A percentile compares a stretch with the other conserved stretches of the same genome.
These are phyloP conservation scores for Dicyrtomina minuta DNA, from an alignment of 2,888 invertebrate genomes.

Conservation along the genomic window DNA sequence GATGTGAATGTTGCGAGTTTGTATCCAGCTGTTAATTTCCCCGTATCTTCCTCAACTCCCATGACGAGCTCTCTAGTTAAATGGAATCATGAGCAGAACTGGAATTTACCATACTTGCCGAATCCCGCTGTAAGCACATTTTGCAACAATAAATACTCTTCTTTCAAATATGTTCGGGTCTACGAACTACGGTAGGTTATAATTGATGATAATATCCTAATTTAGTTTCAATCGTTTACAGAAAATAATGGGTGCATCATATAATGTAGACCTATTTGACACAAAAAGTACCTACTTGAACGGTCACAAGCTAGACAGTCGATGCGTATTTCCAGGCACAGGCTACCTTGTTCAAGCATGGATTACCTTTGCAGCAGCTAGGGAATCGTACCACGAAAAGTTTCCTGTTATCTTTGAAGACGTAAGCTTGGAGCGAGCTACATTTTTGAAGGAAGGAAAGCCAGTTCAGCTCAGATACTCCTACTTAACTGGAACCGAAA, in stretches of 20 bases:
- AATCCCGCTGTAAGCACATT: slow-evolving; percentile 68
- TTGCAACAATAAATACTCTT: too few species aligned
- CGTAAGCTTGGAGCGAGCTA: slow-evolving; percentile 86
- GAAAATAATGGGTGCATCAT: not conserved
- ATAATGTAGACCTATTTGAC: slow-evolving; percentile 8
- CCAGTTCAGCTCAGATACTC: slow-evolving; percentile 72
- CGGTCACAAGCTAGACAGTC: slow-evolving; percentile 63
- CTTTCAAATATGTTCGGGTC: too few species aligned
- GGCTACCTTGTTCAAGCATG: slow-evolving; percentile 78
- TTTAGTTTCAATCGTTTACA: not conserved
- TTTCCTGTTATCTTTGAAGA: slow-evolving; percentile 84
- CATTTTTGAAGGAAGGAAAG: slow-evolving; percentile 81
- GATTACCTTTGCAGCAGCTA: slow-evolving; percentile 79
- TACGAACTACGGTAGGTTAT: too few species aligned
- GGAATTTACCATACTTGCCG: slow-evolving; percentile 55
- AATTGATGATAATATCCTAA: too few species aligned
- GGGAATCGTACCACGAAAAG: slow-evolving; percentile 70
- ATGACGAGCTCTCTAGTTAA: slow-evolving; percentile 79
- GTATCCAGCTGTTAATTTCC: slow-evolving; percentile 74
- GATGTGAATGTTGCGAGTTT: slow-evolving; percentile 73
- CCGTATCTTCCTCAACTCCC: slow-evolving; percentile 83
- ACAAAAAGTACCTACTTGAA: slow-evolving; percentile 65
- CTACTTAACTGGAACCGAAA: slow-evolving; percentile 64
- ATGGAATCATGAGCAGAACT: slow-evolving; percentile 73
- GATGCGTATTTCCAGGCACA: slow-evolving; percentile 79